Percentiles rank a stretch among this genome's conserved stretches.
Conservation (phyloP, 2,113 vertebrate genomes). For the Nibea albiflora region DNA sequence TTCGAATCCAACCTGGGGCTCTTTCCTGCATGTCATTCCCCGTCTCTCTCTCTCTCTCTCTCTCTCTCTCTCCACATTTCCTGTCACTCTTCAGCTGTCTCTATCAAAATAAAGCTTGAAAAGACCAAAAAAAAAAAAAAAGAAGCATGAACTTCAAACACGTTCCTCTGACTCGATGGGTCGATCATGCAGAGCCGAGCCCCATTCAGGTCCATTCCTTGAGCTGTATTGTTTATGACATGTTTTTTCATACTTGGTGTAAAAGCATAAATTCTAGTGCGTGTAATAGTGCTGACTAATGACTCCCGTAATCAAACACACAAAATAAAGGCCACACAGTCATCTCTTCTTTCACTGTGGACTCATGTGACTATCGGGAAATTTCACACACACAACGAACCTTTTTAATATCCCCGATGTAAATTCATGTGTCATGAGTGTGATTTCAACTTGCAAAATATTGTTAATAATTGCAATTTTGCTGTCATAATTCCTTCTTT, state of each 20-base stretch:
- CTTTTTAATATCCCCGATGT: conserved; percentile 24
- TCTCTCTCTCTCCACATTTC: too few species aligned
- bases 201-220: conserved; percentile 67
- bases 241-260: conserved; percentile 53
- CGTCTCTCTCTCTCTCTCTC: too few species aligned
- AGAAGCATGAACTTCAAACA: conserved; percentile 70
- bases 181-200: conserved; percentile 73
- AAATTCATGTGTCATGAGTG: conserved; percentile 5
- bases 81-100: too few species aligned
- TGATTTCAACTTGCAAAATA: conserved; percentile 38
- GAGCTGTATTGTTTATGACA: conserved; percentile 66
- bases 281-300: conserved; percentile 42
- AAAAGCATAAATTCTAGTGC: conserved; percentile 40
- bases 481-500: conserved; percentile 14
- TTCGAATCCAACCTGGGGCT: too few species aligned
- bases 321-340: background rate
- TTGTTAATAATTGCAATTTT: conserved; percentile 13
- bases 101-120: too few species aligned
- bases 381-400: conserved; percentile 1
- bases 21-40: too few species aligned
- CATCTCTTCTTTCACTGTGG: conserved; percentile 1
- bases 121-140: too few species aligned
- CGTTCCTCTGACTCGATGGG: conserved; percentile 65
- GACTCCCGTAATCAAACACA: conserved; percentile 45
- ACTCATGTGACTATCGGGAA: conserved; percentile 30